Conservation (phyloP, 1,140 invertebrate genomes). For the Trachelipus rathkii region DNA sequence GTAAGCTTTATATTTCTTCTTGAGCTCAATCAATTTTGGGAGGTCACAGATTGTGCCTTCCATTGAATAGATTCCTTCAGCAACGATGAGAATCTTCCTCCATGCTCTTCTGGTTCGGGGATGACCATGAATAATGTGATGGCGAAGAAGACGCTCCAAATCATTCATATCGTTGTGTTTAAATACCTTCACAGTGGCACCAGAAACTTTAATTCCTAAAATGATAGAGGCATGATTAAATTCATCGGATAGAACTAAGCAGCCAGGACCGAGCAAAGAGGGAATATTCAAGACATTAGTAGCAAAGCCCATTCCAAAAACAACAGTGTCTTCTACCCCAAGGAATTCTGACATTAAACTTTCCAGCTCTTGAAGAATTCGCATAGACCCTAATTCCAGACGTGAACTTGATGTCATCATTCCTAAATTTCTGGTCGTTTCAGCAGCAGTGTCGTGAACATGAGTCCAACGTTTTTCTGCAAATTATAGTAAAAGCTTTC, state of each 20-base stretch:
- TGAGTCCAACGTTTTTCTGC: slow-evolving; percentile 67
- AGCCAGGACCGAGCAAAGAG: slow-evolving; percentile 72
- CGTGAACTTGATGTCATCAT: slow-evolving; percentile 63
- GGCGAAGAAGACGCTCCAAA: slow-evolving; percentile 74
- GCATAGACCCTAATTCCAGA: slow-evolving; percentile 65
- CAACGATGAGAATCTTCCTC: slow-evolving; percentile 90
- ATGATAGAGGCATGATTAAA: slow-evolving; percentile 96
- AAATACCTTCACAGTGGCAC: slow-evolving; percentile 71
- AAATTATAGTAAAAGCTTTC: slow-evolving; percentile 84
- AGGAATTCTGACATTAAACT: slow-evolving; percentile 77
- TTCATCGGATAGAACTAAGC: slow-evolving; percentile 90
- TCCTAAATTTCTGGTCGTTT: slow-evolving; percentile 62
- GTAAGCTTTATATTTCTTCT: slow-evolving; percentile 94
- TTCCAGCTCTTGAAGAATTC: slow-evolving; percentile 79
- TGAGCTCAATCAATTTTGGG: slow-evolving; percentile 81
- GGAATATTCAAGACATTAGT: slow-evolving; percentile 94
- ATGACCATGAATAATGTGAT: slow-evolving; percentile 76
- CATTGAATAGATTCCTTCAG: slow-evolving; percentile 97
- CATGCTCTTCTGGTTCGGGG: slow-evolving; percentile 71
- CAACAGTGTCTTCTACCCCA: slow-evolving; percentile 89
- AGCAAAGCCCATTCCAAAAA: slow-evolving; percentile 97
- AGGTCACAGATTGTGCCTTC: slow-evolving; percentile 91
- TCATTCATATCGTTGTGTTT: slow-evolving; percentile 65
- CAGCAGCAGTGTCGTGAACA: slow-evolving; percentile 68
- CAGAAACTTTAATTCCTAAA: slow-evolving; percentile 81